Conservation (phyloP, 2,113 vertebrate species). For the Thomomys bottae region DNA sequence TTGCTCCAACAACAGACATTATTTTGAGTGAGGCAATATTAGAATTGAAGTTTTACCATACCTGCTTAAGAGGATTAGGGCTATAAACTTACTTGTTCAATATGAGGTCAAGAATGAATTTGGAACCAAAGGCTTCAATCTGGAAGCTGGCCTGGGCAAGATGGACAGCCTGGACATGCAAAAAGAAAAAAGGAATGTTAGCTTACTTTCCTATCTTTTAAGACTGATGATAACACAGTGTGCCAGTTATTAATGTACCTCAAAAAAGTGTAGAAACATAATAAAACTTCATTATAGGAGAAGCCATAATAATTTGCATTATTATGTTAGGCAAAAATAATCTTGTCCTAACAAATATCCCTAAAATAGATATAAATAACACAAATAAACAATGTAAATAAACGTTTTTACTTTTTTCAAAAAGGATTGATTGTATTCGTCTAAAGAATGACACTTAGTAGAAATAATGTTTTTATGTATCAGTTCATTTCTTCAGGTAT, state of each 20-base stretch:
- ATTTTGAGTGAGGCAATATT: slow-evolving; percentile 41
- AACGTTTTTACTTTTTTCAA: background rate
- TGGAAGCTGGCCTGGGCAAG: slow-evolving; percentile 97
- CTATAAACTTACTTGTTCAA: slow-evolving; percentile 95
- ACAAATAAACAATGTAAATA: background rate
- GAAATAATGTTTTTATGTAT: background rate
- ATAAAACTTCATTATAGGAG: background rate
- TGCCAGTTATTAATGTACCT: background rate
- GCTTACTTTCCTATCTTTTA: slow-evolving; percentile 35
- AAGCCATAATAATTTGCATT: background rate
- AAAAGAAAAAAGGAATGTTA: slow-evolving; percentile 70
- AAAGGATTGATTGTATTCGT: too few relatives aligned
- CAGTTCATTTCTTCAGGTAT: background rate
- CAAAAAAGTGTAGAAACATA: background rate
- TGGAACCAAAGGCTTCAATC: slow-evolving; percentile 95
- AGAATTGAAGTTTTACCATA: slow-evolving; percentile 20
- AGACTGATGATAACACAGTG: background rate
- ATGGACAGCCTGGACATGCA: slow-evolving; percentile 90
- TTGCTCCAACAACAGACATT: slow-evolving; percentile 34
- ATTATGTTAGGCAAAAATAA: background rate
- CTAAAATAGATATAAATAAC: background rate
- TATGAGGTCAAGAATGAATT: slow-evolving; percentile 95
- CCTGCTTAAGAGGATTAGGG: slow-evolving; percentile 3
- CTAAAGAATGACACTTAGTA: too few relatives aligned
- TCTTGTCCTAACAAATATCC: background rate